Percentiles rank a stretch among this genome's conserved stretches.
These are phyloP conservation scores for Petroica traversi DNA, from an alignment of 2,113 vertebrate genomes.

Conservation along the genomic window DNA sequence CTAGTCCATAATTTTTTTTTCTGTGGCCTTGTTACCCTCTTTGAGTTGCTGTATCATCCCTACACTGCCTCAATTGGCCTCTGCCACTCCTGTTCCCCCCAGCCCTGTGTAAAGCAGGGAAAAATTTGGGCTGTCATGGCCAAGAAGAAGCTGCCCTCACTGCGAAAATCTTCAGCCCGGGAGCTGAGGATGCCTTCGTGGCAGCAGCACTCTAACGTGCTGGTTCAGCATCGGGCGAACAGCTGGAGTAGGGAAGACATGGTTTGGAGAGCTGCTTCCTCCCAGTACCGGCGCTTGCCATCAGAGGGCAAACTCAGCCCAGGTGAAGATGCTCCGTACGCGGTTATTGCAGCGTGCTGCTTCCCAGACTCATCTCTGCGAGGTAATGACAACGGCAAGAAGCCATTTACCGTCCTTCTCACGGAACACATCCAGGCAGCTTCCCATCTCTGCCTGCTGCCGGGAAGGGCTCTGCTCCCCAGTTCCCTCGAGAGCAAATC, in stretches of 20 bases:
- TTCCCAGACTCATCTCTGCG: neutral
- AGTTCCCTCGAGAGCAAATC: neutral
- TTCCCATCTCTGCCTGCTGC: neutral
- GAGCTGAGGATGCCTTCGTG: neutral
- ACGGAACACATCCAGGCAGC: neutral
- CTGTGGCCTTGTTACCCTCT: neutral
- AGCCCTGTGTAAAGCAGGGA: neutral
- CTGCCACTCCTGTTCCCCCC: neutral
- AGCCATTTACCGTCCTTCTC: neutral
- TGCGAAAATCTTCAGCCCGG: neutral
- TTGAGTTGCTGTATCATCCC: neutral
- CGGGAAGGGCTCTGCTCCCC: neutral
- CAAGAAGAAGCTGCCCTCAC: neutral
- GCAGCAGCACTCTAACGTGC: neutral
- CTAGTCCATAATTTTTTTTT: neutral
- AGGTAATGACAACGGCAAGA: neutral
- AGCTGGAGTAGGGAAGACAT: neutral
- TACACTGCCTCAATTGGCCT: neutral
- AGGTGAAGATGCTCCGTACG: conserved; percentile 4
- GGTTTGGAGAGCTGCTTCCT: neutral
- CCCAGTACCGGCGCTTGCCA: conserved; percentile 42
- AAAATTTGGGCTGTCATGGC: neutral
- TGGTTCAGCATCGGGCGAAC: neutral
- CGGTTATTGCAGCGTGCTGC: neutral
- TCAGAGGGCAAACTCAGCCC: conserved; percentile 73